Evolutionary conservation across 2,888 invertebrate genomes (phyloP).

Genomic region (Lycia hirtaria): DNA sequence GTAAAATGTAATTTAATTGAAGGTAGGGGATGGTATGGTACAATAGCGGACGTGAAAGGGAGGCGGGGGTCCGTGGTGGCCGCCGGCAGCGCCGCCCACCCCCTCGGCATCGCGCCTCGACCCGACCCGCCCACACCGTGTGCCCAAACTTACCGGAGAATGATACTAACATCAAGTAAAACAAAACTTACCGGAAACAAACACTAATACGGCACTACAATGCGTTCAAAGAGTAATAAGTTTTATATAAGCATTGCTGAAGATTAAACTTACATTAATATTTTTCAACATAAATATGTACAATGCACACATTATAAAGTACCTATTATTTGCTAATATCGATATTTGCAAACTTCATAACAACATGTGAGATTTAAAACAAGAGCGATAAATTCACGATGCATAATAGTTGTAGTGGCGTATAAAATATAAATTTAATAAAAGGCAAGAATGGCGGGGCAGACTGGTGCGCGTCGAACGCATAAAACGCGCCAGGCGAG

Average conservation of each 20-base stretch:
- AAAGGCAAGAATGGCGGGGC: slow-evolving; percentile 56
- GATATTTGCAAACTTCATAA: slow-evolving; percentile 18
- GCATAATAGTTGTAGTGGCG: slow-evolving; percentile 22
- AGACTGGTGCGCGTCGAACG: slow-evolving; percentile 51
- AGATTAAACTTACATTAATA: neutral
- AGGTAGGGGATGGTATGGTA: slow-evolving; percentile 51
- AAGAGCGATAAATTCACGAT: slow-evolving; percentile 26
- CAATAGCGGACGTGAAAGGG: slow-evolving; percentile 74
- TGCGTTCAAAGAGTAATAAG: slow-evolving; percentile 7
- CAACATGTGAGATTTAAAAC: slow-evolving; percentile 27
- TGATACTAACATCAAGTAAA: no score
- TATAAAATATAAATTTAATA: slow-evolving; percentile 54
- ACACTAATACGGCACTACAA: slow-evolving; percentile 26
- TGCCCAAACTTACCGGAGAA: slow-evolving; percentile 44
- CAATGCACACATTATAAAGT: slow-evolving; percentile 7
- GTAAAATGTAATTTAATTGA: slow-evolving; percentile 75
- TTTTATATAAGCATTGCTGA: slow-evolving; percentile 14
- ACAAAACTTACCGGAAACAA: slow-evolving; percentile 36
- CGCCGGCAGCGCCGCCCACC: slow-evolving; percentile 71
- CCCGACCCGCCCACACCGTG: slow-evolving; percentile 54
- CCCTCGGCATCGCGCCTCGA: slow-evolving; percentile 62
- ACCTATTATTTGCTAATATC: slow-evolving; percentile 20
- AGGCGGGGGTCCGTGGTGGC: slow-evolving; percentile 71
- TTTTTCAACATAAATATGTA: neutral
- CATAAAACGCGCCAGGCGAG: slow-evolving; percentile 62